Evolutionary conservation across 2,888 invertebrate species (phyloP), one percentile per base, ranked within the genome.

Genomic region (Matsumyia berberina): DNA sequence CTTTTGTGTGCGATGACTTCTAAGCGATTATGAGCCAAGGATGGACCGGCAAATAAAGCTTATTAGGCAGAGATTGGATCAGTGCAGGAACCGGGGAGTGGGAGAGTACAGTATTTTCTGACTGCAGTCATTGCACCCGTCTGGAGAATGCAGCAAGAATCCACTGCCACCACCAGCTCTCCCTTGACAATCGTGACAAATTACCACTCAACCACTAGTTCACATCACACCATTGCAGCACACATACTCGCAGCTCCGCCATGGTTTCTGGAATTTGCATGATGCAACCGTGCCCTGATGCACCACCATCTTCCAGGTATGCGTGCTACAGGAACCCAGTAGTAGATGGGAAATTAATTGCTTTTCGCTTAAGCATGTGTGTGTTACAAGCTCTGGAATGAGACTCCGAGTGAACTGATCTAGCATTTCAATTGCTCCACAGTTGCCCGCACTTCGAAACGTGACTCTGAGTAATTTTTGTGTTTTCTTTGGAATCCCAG

Each of bases 381-480:
- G 76, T 60, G 24, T 3, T 69, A 60, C 77, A 44, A 77, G 51
- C 17, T 33, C 49, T 51, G 9, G 12, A 51, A 29, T n/a, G 24
- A 49, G 17, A 57, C 53, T 69, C 0, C 4, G 24, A 19, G 35
- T 8, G 69, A 77, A 39, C 70, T 15, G 62, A 78, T 78, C 78
- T 39, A 55, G 70, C 70, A 62, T 74, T 66, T 46, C 55, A 74
- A 64, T 74, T 76, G 57, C 57, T 24, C 17, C 33, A 17, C n/a
- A n/a, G n/a, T n/a, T n/a, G n/a, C n/a, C 58, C 58, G 67, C 67
- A 51, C 29, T 69, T 70, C 29, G 19, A 78, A 70, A 78, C 77
- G 77, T 78, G 77, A 78, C 77, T 78, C 29, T n/a, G 9, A 35
- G 55, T 62, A 78, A 78, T 78, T 78, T n/a, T n/a, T n/a, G n/a